Base-by-base conservation (phyloP, 2,888 invertebrate genomes). In the Prosapia bicincta region DNA sequence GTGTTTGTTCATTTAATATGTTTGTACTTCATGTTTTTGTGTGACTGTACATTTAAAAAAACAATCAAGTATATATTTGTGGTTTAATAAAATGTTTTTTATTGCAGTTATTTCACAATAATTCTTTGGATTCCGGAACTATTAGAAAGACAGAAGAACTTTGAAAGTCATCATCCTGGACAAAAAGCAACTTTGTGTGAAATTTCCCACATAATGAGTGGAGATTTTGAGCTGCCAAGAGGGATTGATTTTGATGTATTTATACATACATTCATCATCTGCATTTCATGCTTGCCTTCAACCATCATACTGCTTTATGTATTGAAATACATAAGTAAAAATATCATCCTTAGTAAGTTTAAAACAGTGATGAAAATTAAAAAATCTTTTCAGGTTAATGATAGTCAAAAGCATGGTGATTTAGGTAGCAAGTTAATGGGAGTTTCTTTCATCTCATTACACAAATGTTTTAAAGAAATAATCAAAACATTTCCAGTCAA, bases 51-150 rank as follows among this genome's bases (percentile, higher is more conserved):
- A n/a, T n/a, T n/a, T n/a, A n/a, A n/a, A n/a, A n/a, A n/a, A n/a
- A n/a, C n/a, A n/a, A n/a, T n/a, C n/a, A n/a, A n/a, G n/a, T n/a
- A n/a, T n/a, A n/a, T n/a, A n/a, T n/a, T n/a, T n/a, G n/a, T n/a
- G n/a, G n/a, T n/a, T n/a, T n/a, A n/a, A n/a, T n/a, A n/a, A n/a
- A n/a, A n/a, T n/a, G n/a, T n/a, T 54, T 54, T 54, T 20, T 54
- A 13, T 54, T 54, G 13, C 54, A 54, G 54, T 20, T 89, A 81
- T 69, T 71, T 72, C 24, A 54, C 78, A 2, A 24, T 78, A 26
- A 74, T 77, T n/a, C 26, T 77, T 25, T 78, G 78, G 78, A 26
- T 77, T 25, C 78, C 78, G 0, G 78, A 78, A 28, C 24, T 78
- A 0, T 72, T 78, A 26, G 66, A 74, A 15, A 71, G 76, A 10